These are phyloP conservation scores for Tipula helvola DNA, from an alignment of 2,888 invertebrate genomes.

Conservation along the genomic window DNA sequence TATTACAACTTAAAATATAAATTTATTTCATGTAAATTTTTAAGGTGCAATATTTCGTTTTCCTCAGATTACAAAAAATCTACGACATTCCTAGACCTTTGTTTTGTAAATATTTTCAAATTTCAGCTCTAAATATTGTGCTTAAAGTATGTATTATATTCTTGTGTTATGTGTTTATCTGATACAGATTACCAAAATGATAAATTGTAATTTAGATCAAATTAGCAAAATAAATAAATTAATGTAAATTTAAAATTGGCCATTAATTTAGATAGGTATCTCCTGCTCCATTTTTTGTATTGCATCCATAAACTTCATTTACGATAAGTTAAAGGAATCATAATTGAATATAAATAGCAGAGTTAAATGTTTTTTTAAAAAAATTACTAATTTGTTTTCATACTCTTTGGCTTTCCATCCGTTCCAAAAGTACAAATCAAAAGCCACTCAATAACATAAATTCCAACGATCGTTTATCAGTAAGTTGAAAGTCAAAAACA, in stretches of 20 bases:
- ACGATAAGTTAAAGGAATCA: too few species aligned
- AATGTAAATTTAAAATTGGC: not conserved
- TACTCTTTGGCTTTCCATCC: too few species aligned
- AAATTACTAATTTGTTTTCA: too few species aligned
- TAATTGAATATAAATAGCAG: too few species aligned
- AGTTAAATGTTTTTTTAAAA: too few species aligned
- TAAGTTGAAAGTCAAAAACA: too few species aligned
- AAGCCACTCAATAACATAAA: too few species aligned
- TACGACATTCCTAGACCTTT: not conserved
- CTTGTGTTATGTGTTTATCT: not conserved
- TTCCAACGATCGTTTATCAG: too few species aligned
- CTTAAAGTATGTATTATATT: not conserved
- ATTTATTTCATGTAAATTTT: not conserved
- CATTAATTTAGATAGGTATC: not conserved
- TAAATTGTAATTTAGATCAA: not conserved
- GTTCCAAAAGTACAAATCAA: too few species aligned
- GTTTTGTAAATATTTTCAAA: not conserved
- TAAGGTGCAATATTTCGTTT: not conserved
- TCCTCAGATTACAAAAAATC: not conserved
- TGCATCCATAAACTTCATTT: too few species aligned
- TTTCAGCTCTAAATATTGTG: not conserved
- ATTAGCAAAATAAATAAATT: not conserved
- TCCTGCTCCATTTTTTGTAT: not conserved
- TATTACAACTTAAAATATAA: not conserved
- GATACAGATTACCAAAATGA: not conserved